A percentile compares a stretch with the other conserved stretches of the same genome.
Conservation (phyloP, 1,140 invertebrate genomes). For the Hestina assimilis region DNA sequence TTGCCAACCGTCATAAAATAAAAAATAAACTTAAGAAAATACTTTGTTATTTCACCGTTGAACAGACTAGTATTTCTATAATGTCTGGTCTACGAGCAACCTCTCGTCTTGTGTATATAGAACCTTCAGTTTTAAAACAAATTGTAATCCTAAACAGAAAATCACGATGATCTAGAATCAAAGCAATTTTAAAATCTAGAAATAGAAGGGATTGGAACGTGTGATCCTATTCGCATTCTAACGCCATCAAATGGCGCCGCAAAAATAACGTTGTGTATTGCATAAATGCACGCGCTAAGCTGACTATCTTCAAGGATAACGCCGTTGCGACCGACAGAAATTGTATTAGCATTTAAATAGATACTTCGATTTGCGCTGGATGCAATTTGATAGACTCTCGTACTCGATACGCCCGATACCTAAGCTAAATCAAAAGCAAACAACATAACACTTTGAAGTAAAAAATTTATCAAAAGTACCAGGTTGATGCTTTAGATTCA, state of each 20-base stretch:
- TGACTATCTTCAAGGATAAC: constrained; percentile 41
- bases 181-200: constrained; percentile 2
- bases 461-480: too few species aligned
- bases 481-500: too few species aligned
- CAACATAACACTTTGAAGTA: too few species aligned
- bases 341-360: constrained; percentile 55
- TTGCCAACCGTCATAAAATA: too few species aligned
- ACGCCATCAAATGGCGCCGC: constrained; percentile 23
- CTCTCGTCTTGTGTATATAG: too few species aligned
- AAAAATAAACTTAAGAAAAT: too few species aligned
- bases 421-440: constrained; percentile 11
- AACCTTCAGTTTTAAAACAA: not conserved
- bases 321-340: constrained; percentile 28
- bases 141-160: not conserved
- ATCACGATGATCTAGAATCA: not conserved
- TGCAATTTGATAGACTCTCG: constrained; percentile 13
- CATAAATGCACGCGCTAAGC: constrained; percentile 36
- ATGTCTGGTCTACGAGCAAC: too few species aligned
- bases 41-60: too few species aligned
- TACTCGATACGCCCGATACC: not conserved
- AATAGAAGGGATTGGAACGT: constrained; percentile 3
- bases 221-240: constrained; percentile 22
- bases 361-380: constrained; percentile 5
- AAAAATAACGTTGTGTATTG: constrained; percentile 29
- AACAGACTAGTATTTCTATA: too few species aligned